Evolutionary conservation across 1,140 invertebrate genomes (phyloP).

Genomic region (Drosophila auraria): DNA sequence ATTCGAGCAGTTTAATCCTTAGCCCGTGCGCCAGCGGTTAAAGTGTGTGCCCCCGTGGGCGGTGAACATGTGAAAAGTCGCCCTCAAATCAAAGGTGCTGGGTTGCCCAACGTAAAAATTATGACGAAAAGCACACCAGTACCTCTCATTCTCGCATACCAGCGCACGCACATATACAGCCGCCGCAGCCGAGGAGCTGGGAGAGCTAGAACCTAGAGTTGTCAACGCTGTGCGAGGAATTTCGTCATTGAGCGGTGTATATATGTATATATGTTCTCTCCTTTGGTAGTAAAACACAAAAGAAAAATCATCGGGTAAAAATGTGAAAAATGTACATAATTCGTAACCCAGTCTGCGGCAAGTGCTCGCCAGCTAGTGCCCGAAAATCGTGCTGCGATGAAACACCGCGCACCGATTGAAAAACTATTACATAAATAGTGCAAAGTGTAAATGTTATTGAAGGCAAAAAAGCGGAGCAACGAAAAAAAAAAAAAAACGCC

Average conservation of each 20-base stretch:
- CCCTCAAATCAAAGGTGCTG: slow-evolving; percentile 40
- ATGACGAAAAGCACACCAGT: slow-evolving; percentile 69
- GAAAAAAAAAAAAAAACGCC: slow-evolving; percentile 58
- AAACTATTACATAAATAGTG: slow-evolving; percentile 82
- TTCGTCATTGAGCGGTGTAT: slow-evolving; percentile 78
- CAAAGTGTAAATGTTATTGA: slow-evolving; percentile 83
- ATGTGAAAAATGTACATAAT: slow-evolving; percentile 68
- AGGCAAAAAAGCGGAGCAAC: slow-evolving; percentile 62
- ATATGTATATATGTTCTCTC: slow-evolving; percentile 50
- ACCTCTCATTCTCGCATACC: slow-evolving; percentile 27
- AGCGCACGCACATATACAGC: slow-evolving; percentile 40
- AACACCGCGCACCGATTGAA: slow-evolving; percentile 63
- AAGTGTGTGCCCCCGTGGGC: slow-evolving; percentile 31
- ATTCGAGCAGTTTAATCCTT: slow-evolving; percentile 50
- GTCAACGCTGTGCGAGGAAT: slow-evolving; percentile 76
- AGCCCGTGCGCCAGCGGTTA: slow-evolving; percentile 47
- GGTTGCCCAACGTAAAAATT: slow-evolving; percentile 63
- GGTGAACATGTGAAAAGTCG: slow-evolving; percentile 54
- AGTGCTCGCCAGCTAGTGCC: slow-evolving; percentile 34
- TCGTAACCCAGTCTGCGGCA: slow-evolving; percentile 46
- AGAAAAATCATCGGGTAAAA: slow-evolving; percentile 61
- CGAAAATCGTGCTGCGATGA: slow-evolving; percentile 45
- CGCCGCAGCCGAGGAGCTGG: slow-evolving; percentile 56
- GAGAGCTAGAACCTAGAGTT: slow-evolving; percentile 78
- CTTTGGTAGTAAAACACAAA: slow-evolving; percentile 73